These are phyloP conservation scores for Euplagia quadripunctaria DNA, from an alignment of 2,888 invertebrate species.

Conservation along the genomic window DNA sequence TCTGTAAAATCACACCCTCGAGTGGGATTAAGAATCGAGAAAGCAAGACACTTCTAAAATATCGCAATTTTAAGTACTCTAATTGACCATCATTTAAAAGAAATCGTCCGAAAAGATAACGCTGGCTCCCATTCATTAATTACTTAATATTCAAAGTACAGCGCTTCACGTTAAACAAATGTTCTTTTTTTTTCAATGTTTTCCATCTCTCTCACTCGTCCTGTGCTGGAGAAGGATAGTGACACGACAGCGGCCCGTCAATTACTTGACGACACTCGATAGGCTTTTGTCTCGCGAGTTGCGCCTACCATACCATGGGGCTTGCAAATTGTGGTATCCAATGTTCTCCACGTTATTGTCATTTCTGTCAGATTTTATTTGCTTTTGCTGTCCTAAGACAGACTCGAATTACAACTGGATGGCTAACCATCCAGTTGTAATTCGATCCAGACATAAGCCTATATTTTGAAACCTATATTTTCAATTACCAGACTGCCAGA, in stretches of 20 bases:
- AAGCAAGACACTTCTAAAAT: not conserved
- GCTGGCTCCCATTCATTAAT: slow-evolving; percentile 25
- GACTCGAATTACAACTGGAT: too few species aligned
- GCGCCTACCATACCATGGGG: slow-evolving; percentile 23
- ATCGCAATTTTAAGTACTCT: not conserved
- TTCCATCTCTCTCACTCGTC: slow-evolving; percentile 3
- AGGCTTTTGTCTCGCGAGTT: slow-evolving; percentile 51
- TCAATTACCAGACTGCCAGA: too few species aligned
- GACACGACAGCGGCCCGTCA: slow-evolving; percentile 33
- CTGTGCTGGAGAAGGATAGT: slow-evolving; percentile 11
- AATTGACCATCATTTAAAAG: not conserved
- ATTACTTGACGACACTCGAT: slow-evolving; percentile 51
- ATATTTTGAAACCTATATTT: too few species aligned
- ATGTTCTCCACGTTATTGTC: not conserved
- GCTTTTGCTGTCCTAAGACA: too few species aligned
- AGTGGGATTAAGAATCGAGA: not conserved
- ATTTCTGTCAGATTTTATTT: not conserved
- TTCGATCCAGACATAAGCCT: too few species aligned
- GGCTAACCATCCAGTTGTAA: too few species aligned
- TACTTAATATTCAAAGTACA: slow-evolving; percentile 37
- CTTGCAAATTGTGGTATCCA: slow-evolving; percentile 15
- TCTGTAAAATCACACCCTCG: not conserved
- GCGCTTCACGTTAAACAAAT: slow-evolving; percentile 27
- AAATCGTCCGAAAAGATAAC: slow-evolving; percentile 9
- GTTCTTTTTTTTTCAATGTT: slow-evolving; percentile 28